A percentile compares a stretch with the other conserved stretches of the same genome.
Evolutionary conservation across 2,888 invertebrate species (phyloP).

Genomic region (Eristalinus sepulchralis): DNA sequence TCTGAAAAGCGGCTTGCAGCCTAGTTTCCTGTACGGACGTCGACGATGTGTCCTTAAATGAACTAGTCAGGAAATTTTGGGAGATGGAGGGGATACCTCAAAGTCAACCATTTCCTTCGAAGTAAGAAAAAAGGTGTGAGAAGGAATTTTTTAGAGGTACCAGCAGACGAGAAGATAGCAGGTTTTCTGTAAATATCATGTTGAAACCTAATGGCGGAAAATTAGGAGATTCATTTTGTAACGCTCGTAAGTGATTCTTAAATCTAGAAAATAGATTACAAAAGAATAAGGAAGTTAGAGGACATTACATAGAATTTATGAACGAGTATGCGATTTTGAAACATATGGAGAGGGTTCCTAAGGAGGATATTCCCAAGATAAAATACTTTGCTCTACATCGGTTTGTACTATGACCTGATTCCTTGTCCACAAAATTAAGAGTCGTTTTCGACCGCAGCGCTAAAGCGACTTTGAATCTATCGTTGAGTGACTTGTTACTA

Average conservation of each 20-base stretch:
- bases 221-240: conserved; percentile 1
- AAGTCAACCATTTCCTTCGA: neutral
- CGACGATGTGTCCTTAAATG: too few species aligned
- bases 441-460: neutral
- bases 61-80: conserved; percentile 14
- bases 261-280: neutral
- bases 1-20: too few species aligned
- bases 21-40: too few species aligned
- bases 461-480: conserved; percentile 50
- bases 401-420: neutral
- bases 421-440: too few species aligned
- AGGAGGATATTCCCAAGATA: too few species aligned
- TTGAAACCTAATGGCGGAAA: neutral
- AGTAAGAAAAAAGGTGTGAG: conserved; percentile 9
- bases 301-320: conserved; percentile 12
- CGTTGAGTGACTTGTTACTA: conserved; percentile 50
- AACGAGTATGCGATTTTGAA: conserved; percentile 10
- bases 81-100: conserved; percentile 16
- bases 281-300: neutral
- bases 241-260: neutral
- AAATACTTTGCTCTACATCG: too few species aligned
- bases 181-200: conserved; percentile 1
- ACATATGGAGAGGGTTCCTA: conserved; percentile 31
- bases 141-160: neutral
- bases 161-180: neutral